phyloP scores from a whole-genome alignment of 2,113 vertebrate genomes.

The Petrocephalus microphthalmus region DNA sequence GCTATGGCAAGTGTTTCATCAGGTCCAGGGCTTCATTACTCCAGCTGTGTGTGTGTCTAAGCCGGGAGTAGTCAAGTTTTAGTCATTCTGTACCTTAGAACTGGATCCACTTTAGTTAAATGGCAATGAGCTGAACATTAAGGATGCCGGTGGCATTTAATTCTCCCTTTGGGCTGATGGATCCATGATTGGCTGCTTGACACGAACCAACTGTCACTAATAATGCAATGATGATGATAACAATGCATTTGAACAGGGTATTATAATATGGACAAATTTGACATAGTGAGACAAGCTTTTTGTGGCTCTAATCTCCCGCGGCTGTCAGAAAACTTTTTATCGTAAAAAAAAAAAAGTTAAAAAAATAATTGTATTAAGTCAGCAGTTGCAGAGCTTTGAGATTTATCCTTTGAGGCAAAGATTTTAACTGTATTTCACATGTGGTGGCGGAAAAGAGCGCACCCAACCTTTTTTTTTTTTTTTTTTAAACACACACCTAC shows the following conservation, averaged over 20 bases:
- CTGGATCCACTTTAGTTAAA: neutral
- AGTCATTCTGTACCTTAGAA: neutral
- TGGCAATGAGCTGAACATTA: neutral
- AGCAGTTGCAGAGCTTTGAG: neutral
- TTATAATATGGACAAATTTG: neutral
- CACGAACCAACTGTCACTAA: neutral
- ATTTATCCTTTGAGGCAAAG: conserved; percentile 26
- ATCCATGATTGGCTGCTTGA: neutral
- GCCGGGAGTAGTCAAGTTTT: neutral
- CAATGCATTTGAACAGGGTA: neutral
- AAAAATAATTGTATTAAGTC: conserved; percentile 7
- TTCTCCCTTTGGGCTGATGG: neutral
- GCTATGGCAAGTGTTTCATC: neutral
- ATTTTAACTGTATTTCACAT: conserved; percentile 32
- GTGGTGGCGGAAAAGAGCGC: conserved; percentile 16
- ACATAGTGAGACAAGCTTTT: neutral
- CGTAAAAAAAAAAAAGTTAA: neutral
- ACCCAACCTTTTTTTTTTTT: neutral
- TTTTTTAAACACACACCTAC: conserved; percentile 31
- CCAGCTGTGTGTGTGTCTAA: neutral
- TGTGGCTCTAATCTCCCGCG: neutral
- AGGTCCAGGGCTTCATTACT: neutral
- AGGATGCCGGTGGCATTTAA: neutral
- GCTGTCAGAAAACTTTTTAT: neutral
- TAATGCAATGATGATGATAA: neutral